Conservation (phyloP, 2,113 vertebrate species). For the Dicerorhinus sumatrensis region DNA sequence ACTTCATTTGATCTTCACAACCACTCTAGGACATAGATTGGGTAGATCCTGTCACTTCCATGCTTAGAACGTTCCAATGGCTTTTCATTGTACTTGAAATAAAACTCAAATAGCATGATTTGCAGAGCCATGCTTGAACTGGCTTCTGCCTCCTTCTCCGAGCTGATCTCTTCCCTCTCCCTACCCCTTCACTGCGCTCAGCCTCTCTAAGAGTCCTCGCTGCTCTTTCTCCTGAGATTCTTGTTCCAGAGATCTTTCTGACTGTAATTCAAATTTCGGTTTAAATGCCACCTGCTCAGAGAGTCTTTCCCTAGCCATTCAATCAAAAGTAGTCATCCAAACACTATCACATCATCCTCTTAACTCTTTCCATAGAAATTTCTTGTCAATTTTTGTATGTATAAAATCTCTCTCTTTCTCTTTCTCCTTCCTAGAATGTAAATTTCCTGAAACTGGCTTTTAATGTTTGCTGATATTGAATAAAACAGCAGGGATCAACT, state of each 20-base stretch:
- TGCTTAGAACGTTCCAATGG: neutral
- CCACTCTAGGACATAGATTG: neutral
- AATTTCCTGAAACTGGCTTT: neutral
- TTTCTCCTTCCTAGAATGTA: neutral
- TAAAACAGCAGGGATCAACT: neutral
- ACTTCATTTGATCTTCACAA: neutral
- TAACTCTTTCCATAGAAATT: neutral
- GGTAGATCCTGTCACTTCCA: neutral
- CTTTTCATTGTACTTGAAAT: neutral
- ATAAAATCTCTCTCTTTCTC: neutral
- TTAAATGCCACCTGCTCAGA: neutral
- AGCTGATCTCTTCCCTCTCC: neutral
- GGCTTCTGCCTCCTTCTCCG: neutral
- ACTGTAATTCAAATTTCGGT: neutral
- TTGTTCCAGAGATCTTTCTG: neutral
- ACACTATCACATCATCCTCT: neutral
- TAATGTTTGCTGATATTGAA: neutral
- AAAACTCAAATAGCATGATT: neutral
- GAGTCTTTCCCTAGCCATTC: neutral
- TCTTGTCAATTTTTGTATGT: neutral
- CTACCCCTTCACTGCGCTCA: neutral
- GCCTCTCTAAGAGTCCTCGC: neutral
- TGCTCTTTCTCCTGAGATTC: neutral
- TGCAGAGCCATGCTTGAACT: neutral
- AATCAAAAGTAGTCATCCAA: neutral